Conservation (phyloP, 2,797 vertebrate species). For the Streptopelia turtur region DNA sequence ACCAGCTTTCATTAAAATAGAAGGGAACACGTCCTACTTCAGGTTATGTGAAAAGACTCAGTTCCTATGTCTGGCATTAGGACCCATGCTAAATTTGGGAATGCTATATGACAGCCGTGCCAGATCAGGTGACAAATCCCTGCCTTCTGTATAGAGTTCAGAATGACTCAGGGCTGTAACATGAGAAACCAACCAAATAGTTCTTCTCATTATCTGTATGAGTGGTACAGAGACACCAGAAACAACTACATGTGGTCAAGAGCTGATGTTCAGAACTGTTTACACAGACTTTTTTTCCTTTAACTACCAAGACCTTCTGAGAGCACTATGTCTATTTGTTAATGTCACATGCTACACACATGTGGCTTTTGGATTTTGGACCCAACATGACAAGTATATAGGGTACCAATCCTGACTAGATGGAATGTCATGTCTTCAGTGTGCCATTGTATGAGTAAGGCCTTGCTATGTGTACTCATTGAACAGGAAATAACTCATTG, state of each 20-base stretch:
- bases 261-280: neutral
- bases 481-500: neutral
- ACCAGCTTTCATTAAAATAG: neutral
- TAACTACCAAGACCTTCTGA: neutral
- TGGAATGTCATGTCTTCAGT: neutral
- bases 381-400: neutral
- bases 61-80: neutral
- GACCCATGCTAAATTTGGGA: neutral
- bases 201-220: neutral
- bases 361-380: neutral
- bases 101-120: neutral
- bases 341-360: neutral
- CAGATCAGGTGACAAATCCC: neutral
- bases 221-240: neutral
- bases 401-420: neutral
- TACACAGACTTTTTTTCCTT: neutral
- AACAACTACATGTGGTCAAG: neutral
- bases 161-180: neutral
- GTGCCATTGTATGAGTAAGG: neutral
- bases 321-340: fast-evolving
- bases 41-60: fast-evolving
- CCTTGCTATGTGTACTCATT: neutral
- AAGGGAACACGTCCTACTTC: neutral
- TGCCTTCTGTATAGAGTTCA: fast-evolving
- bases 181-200: neutral